Evolutionary conservation across 2,888 invertebrate species (phyloP).

Genomic region (Chelonus formosanus): DNA sequence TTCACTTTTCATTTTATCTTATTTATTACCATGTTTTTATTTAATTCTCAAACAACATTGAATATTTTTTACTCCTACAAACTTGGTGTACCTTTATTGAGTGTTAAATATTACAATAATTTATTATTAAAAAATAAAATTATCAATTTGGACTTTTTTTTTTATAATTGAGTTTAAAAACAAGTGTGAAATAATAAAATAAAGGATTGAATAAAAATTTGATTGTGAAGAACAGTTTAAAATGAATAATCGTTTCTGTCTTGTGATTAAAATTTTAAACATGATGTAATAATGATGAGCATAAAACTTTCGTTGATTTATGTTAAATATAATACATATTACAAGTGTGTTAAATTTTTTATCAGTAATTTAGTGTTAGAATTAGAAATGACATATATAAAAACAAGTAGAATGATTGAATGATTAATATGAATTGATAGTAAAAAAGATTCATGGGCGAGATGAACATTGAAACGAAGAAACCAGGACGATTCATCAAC

Average conservation of each 20-base stretch:
- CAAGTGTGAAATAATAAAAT: too few relatives aligned
- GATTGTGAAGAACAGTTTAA: too few relatives aligned
- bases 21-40: neutral
- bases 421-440: slow-evolving; percentile 8
- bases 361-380: neutral
- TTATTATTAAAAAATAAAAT: neutral
- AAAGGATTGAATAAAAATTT: too few relatives aligned
- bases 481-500: slow-evolving; percentile 12
- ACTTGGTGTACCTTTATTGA: too few relatives aligned
- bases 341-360: neutral
- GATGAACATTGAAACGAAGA: slow-evolving; percentile 10
- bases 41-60: neutral
- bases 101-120: neutral
- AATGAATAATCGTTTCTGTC: too few relatives aligned
- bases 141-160: too few relatives aligned
- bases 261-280: too few relatives aligned
- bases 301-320: too few relatives aligned
- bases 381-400: neutral
- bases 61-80: too few relatives aligned
- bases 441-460: slow-evolving; percentile 4
- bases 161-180: too few relatives aligned
- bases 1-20: neutral
- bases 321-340: too few relatives aligned
- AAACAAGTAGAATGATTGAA: slow-evolving; percentile 7
- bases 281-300: too few relatives aligned